A percentile compares a stretch with the other conserved stretches of the same genome.
Conservation (phyloP, 2,888 invertebrate species). For the Cremastinae sp. region DNA sequence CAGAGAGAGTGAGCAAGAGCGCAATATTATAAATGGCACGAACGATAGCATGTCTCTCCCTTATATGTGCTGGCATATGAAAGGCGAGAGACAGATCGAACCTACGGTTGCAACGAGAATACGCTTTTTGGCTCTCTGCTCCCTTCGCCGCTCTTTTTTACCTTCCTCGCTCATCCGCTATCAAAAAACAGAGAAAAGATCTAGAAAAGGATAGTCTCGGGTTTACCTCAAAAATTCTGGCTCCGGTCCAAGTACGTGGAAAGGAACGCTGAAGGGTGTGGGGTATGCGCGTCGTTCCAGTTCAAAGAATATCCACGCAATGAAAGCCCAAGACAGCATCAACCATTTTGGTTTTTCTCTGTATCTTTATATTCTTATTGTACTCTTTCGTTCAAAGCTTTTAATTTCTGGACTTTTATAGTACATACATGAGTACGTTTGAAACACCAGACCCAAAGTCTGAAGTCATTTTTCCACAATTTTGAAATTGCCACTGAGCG, state of each 20-base stretch:
- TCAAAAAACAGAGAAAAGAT: not conserved
- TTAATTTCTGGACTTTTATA: no score
- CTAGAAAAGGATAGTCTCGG: conserved; percentile 24
- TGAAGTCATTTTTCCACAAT: no score
- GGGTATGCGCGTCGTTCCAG: not conserved
- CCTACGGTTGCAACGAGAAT: conserved; percentile 52
- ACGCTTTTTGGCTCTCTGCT: conserved; percentile 18
- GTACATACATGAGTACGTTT: no score
- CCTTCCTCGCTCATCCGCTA: conserved; percentile 1
- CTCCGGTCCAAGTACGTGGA: conserved; percentile 48
- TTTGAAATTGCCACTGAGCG: no score
- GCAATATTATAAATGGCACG: conserved; percentile 56
- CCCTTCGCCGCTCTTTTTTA: conserved; percentile 10
- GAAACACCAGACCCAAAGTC: no score
- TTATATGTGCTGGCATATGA: conserved; percentile 33
- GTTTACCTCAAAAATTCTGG: conserved; percentile 53
- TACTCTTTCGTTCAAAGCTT: not conserved
- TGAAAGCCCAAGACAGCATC: not conserved
- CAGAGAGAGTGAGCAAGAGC: no score
- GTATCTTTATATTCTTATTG: not conserved
- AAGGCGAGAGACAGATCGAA: conserved; percentile 54
- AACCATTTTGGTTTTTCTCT: conserved; percentile 15
- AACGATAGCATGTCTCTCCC: conserved; percentile 42
- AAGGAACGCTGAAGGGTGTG: conserved; percentile 7
- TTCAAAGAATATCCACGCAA: not conserved